phyloP scores from a whole-genome alignment of 1,140 invertebrate genomes.

The Bombus polaris region DNA sequence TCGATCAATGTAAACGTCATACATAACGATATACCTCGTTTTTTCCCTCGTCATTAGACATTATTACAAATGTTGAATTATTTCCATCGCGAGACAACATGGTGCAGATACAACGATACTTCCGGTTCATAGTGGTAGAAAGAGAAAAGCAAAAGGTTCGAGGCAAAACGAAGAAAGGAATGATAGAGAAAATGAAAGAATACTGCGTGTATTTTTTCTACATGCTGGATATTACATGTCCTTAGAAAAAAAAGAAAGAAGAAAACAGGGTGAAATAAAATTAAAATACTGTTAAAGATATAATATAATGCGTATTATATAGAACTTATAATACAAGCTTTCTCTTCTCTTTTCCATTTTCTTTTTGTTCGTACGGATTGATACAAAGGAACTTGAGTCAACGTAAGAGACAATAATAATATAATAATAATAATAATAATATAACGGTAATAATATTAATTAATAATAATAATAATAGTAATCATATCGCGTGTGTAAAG shows the following conservation, averaged over 20 bases:
- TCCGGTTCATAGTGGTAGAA: not conserved
- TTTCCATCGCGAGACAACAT: not conserved
- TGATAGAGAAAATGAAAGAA: constrained; percentile 45
- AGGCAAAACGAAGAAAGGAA: constrained; percentile 11
- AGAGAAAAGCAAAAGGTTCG: not conserved
- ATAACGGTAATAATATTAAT: constrained; percentile 31
- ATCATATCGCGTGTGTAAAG: constrained; percentile 29
- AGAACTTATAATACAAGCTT: constrained; percentile 67
- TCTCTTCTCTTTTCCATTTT: constrained; percentile 27
- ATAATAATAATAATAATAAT: constrained; percentile 31
- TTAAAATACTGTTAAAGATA: constrained; percentile 68
- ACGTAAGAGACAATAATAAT: constrained; percentile 45
- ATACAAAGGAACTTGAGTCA: constrained; percentile 65
- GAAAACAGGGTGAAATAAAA: constrained; percentile 61
- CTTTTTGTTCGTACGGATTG: constrained; percentile 56
- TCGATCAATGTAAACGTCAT: not conserved
- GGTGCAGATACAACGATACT: constrained; percentile 6
- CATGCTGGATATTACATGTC: constrained; percentile 40
- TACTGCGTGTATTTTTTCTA: constrained; percentile 54
- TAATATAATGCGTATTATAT: constrained; percentile 47
- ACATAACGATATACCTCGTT: not conserved
- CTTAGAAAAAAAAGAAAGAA: constrained; percentile 58
- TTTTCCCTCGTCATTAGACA: not conserved
- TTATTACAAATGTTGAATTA: not conserved
- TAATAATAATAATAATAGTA: constrained; percentile 39